Percentiles rank a stretch among this genome's conserved stretches.
Conservation (phyloP, 2,797 vertebrate genomes). For the Aselliscus stoliczkanus region DNA sequence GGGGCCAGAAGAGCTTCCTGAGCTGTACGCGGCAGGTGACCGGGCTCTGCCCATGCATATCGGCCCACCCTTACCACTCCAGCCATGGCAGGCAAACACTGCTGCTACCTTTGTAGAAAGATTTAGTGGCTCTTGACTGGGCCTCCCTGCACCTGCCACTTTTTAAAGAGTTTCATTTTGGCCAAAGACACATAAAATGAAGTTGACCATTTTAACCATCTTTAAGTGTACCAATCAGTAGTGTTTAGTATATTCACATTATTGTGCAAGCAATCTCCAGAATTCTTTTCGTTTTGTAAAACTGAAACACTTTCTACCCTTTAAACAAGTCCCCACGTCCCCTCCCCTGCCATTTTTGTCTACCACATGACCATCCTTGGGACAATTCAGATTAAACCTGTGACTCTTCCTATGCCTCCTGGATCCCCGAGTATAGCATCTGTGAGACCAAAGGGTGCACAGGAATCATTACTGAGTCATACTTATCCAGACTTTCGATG, state of each 20-base stretch:
- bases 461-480: not conserved
- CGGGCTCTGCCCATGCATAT: rapidly evolving
- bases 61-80: not conserved
- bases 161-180: not conserved
- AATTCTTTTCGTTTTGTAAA: not conserved
- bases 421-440: not conserved
- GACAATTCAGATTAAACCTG: not conserved
- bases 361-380: not conserved
- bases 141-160: not conserved
- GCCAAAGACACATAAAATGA: not conserved
- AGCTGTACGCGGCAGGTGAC: rapidly evolving
- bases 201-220: not conserved
- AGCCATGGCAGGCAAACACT: not conserved
- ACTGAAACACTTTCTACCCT: not conserved
- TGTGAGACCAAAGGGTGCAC: rapidly evolving
- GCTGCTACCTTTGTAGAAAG: not conserved
- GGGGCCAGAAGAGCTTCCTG: not conserved
- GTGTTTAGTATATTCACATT: not conserved
- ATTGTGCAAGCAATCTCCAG: not conserved
- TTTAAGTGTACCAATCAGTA: not conserved
- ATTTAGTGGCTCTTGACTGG: not conserved
- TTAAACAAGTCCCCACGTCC: too few species aligned
- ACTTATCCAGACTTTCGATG: not conserved
- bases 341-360: not conserved
- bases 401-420: too few species aligned